Evolutionary conservation across 2,888 invertebrate genomes (phyloP).

Genomic region (Tipula vernalis): DNA sequence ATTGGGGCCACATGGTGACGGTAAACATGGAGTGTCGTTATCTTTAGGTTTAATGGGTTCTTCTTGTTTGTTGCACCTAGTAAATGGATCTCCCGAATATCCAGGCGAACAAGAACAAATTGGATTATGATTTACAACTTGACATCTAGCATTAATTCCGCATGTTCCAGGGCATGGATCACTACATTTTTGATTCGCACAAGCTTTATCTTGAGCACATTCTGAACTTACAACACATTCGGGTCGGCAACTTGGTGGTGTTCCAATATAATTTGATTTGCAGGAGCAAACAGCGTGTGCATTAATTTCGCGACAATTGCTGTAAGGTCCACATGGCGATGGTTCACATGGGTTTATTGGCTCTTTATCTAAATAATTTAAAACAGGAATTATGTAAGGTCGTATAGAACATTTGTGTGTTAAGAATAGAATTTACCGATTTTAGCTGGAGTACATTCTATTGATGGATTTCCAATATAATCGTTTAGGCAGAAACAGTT

Average conservation of each 20-base stretch:
- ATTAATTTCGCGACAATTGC: slow-evolving; percentile 48
- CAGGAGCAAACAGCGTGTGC: slow-evolving; percentile 52
- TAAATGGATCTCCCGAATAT: slow-evolving; percentile 52
- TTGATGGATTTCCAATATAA: slow-evolving; percentile 57
- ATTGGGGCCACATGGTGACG: slow-evolving; percentile 74
- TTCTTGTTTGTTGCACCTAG: slow-evolving; percentile 32
- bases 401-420: neutral
- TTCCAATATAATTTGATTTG: slow-evolving; percentile 45
- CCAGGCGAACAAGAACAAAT: slow-evolving; percentile 51
- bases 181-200: slow-evolving; percentile 47
- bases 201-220: slow-evolving; percentile 49
- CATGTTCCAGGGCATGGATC: slow-evolving; percentile 57
- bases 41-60: slow-evolving; percentile 33
- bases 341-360: slow-evolving; percentile 40
- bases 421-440: slow-evolving; percentile 19
- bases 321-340: slow-evolving; percentile 55
- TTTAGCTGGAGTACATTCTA: slow-evolving; percentile 41
- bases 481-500: slow-evolving; percentile 62
- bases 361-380: neutral
- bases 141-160: slow-evolving; percentile 49
- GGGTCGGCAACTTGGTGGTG: slow-evolving; percentile 50
- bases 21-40: slow-evolving; percentile 55
- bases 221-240: slow-evolving; percentile 55
- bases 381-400: neutral
- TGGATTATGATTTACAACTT: slow-evolving; percentile 54